Percentiles rank a stretch among this genome's conserved stretches.
These are phyloP conservation scores for Ahaetulla prasina DNA, from an alignment of 2,113 vertebrate genomes.

Conservation along the genomic window DNA sequence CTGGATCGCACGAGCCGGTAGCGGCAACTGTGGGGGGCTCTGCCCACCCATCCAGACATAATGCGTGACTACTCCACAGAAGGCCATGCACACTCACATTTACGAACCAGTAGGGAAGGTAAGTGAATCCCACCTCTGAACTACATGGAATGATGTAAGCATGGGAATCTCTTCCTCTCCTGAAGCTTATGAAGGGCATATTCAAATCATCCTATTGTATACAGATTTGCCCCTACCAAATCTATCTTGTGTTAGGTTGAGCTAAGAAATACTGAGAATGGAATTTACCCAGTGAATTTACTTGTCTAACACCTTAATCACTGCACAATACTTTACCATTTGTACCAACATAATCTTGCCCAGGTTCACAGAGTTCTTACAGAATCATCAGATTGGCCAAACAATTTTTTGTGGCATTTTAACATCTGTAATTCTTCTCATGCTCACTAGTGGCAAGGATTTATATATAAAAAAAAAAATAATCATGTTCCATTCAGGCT, in stretches of 20 bases:
- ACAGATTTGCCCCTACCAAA: neutral
- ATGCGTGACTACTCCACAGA: too few relatives aligned
- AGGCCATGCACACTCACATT: too few relatives aligned
- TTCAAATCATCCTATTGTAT: neutral
- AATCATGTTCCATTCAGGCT: neutral
- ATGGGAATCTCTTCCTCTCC: neutral
- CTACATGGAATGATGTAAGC: neutral
- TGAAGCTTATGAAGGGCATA: neutral
- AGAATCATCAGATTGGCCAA: neutral
- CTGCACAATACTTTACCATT: neutral
- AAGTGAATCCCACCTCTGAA: too few relatives aligned
- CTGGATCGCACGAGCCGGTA: too few relatives aligned
- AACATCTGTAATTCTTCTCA: neutral
- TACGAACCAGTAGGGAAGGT: too few relatives aligned
- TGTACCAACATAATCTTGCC: neutral
- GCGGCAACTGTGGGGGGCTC: too few relatives aligned
- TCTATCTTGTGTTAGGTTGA: neutral
- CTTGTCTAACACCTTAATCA: neutral
- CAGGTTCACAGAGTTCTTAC: neutral
- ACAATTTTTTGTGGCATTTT: neutral
- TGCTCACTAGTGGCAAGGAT: neutral
- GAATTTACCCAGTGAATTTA: neutral
- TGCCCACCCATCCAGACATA: too few relatives aligned
- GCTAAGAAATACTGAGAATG: neutral
- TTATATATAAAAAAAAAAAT: neutral